phyloP scores from a whole-genome alignment of 2,888 invertebrate genomes.

The Seira sanloemensis region DNA sequence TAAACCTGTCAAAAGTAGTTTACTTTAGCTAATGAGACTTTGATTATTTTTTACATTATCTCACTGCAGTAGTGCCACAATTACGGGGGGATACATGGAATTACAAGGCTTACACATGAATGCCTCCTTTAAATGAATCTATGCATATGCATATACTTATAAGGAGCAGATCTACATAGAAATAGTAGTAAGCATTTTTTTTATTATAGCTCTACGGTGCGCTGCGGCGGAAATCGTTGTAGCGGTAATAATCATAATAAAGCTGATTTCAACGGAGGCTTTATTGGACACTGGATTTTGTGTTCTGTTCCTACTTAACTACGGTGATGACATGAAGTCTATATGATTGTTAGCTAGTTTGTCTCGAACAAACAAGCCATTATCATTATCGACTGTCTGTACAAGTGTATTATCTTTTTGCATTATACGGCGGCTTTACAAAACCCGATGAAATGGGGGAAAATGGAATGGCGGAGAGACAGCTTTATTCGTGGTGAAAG shows the following conservation, averaged over 20 bases:
- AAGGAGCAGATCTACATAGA: background rate
- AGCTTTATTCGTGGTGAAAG: too few species aligned
- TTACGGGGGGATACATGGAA: background rate
- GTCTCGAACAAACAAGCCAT: slow-evolving; percentile 31
- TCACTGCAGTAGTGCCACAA: slow-evolving; percentile 11
- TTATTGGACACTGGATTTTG: slow-evolving; percentile 13
- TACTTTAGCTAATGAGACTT: slow-evolving; percentile 43
- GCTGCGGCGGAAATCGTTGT: background rate
- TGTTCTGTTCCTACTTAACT: background rate
- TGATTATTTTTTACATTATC: slow-evolving; percentile 35
- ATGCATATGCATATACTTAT: background rate
- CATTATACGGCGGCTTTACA: background rate
- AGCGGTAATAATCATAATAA: slow-evolving; percentile 27
- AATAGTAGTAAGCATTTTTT: too few species aligned
- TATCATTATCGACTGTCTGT: slow-evolving; percentile 24
- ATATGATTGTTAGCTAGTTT: slow-evolving; percentile 34
- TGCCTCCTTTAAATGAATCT: too few species aligned
- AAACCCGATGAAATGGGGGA: too few species aligned
- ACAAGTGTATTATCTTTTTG: background rate
- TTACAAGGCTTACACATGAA: background rate
- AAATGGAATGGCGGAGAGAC: background rate
- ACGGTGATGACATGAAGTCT: background rate
- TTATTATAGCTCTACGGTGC: background rate
- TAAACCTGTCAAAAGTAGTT: slow-evolving; percentile 40
- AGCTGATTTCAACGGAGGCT: slow-evolving; percentile 5